Base-by-base conservation (phyloP, 2,888 invertebrate genomes). In the Acanthosepion esculentum region DNA sequence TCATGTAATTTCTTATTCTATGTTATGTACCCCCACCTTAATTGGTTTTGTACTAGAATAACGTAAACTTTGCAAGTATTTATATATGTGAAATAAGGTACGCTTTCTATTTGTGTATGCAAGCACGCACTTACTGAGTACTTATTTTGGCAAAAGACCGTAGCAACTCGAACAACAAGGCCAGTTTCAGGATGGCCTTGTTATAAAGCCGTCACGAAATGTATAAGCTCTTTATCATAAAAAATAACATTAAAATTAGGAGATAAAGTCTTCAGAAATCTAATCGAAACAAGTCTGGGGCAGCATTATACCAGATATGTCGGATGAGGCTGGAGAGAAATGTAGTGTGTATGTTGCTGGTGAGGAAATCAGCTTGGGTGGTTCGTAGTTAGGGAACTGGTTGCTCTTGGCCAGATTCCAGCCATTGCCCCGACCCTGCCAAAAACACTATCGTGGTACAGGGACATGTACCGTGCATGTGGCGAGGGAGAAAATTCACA, bases 191-290 rank as follows among this genome's bases (percentile, higher is more conserved):
- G n/a, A 33, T 78, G 78, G n/a, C 78, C 78, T 78, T 78, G 78
- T 78, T n/a, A 78, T 78, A 78, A n/a, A 78, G 33, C n/a, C 78
- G 78, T 78, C 78, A 78, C 78, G 33, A 78, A 18, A 78, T 78
- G 33, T 78, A 78, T 78, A 78, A 78, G 78, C 78, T 78, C 78
- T 78, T 78, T 78, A 78, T 78, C 78, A 78, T 78, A 78, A 78
- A 78, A 78, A 78, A 78, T 78, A 78, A 78, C 78, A 33, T 78
- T 78, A 78, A 78, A 78, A 78, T 78, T 33, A 78, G 15, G 78
- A n/a, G 78, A n/a, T 12, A 78, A 78, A 78, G n/a, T 78, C 15
- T n/a, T 78, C 78, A 78, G 23, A 78, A 78, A 78, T 78, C n/a
- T 33, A 78, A 78, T 78, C n/a, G n/a, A 33, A 78, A 33, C 33